Evolutionary conservation across 2,113 vertebrate species (phyloP).

Genomic region (Vulpes ferrilata): DNA sequence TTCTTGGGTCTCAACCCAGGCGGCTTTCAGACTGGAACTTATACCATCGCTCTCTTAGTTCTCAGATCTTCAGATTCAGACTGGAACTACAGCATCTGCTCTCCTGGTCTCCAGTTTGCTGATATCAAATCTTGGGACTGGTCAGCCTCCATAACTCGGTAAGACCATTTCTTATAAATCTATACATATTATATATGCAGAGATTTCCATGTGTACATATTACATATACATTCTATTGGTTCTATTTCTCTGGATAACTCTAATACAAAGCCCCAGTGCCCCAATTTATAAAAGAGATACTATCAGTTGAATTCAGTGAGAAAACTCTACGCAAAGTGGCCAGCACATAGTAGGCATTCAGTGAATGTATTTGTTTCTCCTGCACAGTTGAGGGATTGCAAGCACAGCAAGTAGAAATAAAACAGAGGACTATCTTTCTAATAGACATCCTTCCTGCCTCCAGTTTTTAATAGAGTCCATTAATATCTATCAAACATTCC

Average conservation of each 20-base stretch:
- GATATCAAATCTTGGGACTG: neutral
- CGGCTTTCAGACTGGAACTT: neutral
- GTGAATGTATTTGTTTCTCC: neutral
- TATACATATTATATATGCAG: neutral
- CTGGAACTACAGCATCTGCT: neutral
- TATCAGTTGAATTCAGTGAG: neutral
- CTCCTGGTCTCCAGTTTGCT: neutral
- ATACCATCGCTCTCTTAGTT: neutral
- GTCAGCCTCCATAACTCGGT: neutral
- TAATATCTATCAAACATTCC: conserved; percentile 84
- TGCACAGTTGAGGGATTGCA: neutral
- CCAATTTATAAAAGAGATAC: neutral
- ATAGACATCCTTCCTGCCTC: conserved; percentile 75
- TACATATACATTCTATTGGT: neutral
- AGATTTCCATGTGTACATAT: neutral
- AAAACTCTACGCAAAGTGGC: conserved; percentile 9
- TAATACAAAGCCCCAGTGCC: neutral
- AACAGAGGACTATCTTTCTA: conserved; percentile 69
- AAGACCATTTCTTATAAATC: neutral
- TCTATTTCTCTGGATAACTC: neutral
- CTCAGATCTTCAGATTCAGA: neutral
- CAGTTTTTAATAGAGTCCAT: conserved; percentile 83
- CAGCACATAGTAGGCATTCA: conserved; percentile 60
- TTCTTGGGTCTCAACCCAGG: neutral
- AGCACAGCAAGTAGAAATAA: conserved; percentile 55